A percentile compares a stretch with the other conserved stretches of the same genome.
These are phyloP conservation scores for Criorhina ranunculi DNA, from an alignment of 2,888 invertebrate species.

Conservation along the genomic window DNA sequence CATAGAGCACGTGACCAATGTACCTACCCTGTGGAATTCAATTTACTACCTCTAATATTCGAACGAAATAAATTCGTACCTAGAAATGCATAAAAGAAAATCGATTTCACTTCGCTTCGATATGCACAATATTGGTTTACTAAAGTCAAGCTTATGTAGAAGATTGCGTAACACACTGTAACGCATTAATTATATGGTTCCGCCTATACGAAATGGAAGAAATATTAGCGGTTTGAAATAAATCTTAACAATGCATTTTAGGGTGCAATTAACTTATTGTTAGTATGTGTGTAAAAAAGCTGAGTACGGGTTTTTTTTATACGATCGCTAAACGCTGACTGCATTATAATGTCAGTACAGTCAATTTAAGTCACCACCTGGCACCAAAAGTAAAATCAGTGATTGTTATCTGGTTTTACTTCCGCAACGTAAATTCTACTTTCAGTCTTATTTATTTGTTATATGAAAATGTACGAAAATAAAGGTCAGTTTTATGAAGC, in stretches of 20 bases:
- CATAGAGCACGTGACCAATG: constrained; percentile 46
- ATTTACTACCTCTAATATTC: constrained; percentile 27
- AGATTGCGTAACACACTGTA: background rate
- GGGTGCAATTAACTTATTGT: constrained; percentile 11
- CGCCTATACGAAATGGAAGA: background rate
- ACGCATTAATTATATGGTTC: background rate
- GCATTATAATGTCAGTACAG: constrained; percentile 32
- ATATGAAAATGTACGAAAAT: background rate
- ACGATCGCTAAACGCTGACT: constrained; percentile 16
- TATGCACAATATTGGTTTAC: background rate
- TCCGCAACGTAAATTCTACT: constrained; percentile 42
- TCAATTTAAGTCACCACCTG: constrained; percentile 54
- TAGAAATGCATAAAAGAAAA: constrained; percentile 2
- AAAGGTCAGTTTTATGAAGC: no score
- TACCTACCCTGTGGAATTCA: constrained; percentile 29
- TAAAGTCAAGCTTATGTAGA: no score
- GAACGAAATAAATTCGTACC: constrained; percentile 10
- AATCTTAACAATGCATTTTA: background rate
- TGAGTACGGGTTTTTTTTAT: constrained; percentile 39
- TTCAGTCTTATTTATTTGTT: constrained; percentile 22
- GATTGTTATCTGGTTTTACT: constrained; percentile 31
- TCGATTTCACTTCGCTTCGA: constrained; percentile 3
- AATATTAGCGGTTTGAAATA: background rate
- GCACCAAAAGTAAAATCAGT: background rate
- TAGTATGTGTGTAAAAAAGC: constrained; percentile 9